Evolutionary conservation across 2,113 vertebrate species (phyloP).

Genomic region (Pedionomus torquatus): DNA sequence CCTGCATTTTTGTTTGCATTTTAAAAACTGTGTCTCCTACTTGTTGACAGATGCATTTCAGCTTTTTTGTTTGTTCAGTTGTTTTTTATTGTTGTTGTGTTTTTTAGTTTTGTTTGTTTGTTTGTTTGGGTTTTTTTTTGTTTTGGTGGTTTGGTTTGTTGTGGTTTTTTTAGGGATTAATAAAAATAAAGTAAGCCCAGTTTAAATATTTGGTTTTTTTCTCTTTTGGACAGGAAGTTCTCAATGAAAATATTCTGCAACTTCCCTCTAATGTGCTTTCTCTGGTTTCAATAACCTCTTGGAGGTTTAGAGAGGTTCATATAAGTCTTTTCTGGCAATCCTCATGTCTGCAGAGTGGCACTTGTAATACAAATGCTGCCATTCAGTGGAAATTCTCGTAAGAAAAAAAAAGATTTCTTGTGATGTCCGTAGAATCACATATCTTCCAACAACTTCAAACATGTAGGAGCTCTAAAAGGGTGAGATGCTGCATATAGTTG

Average conservation of each 20-base stretch:
- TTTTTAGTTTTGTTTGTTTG: neutral
- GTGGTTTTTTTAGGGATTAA: neutral
- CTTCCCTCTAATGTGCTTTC: neutral
- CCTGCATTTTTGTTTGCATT: neutral
- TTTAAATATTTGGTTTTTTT: neutral
- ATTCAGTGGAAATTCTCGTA: neutral
- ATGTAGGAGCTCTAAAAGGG: neutral
- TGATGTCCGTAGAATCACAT: fast-evolving
- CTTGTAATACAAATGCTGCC: neutral
- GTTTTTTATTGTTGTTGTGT: no score
- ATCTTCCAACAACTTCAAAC: neutral
- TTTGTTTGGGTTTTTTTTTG: no score
- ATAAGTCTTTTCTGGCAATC: neutral
- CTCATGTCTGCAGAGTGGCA: neutral
- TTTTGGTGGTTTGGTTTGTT: no score
- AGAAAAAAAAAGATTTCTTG: neutral
- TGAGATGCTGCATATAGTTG: neutral
- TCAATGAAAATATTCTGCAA: neutral
- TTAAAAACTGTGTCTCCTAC: neutral
- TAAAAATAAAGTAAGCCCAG: neutral
- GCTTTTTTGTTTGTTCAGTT: neutral
- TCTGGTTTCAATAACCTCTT: neutral
- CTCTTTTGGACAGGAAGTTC: neutral
- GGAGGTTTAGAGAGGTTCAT: neutral
- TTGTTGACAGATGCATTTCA: neutral